Evolutionary conservation across 2,888 invertebrate genomes (phyloP).

Genomic region (Drosophila paracracens): DNA sequence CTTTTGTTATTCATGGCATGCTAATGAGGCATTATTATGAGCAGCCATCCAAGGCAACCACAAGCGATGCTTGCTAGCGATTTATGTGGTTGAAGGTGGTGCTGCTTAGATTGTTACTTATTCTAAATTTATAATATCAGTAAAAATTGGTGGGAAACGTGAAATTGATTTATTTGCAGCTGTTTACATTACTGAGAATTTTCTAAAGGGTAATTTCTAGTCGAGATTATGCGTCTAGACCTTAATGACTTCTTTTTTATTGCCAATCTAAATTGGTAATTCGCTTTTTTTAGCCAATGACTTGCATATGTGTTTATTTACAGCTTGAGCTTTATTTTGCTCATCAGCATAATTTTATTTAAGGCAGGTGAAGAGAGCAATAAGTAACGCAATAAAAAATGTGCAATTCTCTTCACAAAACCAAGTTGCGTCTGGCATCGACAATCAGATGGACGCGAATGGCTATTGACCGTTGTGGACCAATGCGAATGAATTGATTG

Average conservation of each 20-base stretch:
- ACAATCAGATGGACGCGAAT: background rate
- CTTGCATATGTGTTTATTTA: background rate
- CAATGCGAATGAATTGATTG: conserved; percentile 26
- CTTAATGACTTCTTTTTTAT: background rate
- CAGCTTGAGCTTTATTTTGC: no score
- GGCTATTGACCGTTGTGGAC: conserved; percentile 17
- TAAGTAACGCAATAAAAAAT: background rate
- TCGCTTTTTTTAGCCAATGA: conserved; percentile 17
- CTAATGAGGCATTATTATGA: conserved; percentile 31
- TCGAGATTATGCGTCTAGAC: background rate
- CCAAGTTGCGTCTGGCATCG: conserved; percentile 14
- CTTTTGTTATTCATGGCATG: conserved; percentile 26
- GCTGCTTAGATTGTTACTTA: conserved; percentile 1
- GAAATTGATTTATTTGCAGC: conserved; percentile 3
- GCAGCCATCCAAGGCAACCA: conserved; percentile 7
- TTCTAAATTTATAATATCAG: conserved; percentile 11
- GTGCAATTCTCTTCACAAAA: background rate
- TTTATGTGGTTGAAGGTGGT: conserved; percentile 23
- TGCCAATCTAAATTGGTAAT: conserved; percentile 1
- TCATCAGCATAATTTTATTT: background rate
- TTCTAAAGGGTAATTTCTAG: background rate
- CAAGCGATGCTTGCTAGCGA: conserved; percentile 4
- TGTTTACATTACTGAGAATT: background rate
- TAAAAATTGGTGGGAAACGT: background rate
- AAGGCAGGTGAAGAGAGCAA: background rate